Evolutionary conservation across 2,797 vertebrate species (phyloP).

Genomic region (Paedocypris micromegethes): DNA sequence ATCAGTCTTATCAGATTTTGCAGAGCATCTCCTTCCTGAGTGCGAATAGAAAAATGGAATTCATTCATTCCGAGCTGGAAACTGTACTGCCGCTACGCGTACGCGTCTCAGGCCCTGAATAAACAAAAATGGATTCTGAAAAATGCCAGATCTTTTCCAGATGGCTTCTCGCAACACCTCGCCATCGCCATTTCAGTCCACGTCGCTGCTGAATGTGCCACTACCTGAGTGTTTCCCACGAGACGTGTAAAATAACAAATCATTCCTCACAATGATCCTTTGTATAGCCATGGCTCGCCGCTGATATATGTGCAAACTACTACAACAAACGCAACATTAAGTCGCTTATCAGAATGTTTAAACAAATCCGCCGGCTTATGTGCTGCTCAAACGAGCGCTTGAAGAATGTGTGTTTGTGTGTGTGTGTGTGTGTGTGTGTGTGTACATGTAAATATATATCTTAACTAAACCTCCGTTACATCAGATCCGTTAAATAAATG

Average conservation of each 20-base stretch:
- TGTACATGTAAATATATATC: neutral
- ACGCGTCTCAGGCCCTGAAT: slow-evolving; percentile 43
- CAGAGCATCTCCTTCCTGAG: slow-evolving; percentile 45
- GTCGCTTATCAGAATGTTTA: slow-evolving; percentile 18
- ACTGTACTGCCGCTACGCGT: slow-evolving; percentile 38
- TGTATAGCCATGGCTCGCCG: slow-evolving; percentile 22
- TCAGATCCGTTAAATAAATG: too few relatives aligned
- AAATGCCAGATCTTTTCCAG: slow-evolving; percentile 50
- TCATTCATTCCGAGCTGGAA: slow-evolving; percentile 37
- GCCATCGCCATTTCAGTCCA: slow-evolving; percentile 32
- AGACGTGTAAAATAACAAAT: slow-evolving; percentile 46
- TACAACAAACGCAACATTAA: slow-evolving; percentile 24
- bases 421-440: slow-evolving; percentile 6
- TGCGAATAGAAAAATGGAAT: slow-evolving; percentile 49
- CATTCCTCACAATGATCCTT: slow-evolving; percentile 40
- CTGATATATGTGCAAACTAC: slow-evolving; percentile 24
- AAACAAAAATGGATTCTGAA: slow-evolving; percentile 52
- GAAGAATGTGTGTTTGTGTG: neutral
- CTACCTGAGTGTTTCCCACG: slow-evolving; percentile 1
- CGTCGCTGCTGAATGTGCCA: too few relatives aligned
- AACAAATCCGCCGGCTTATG: slow-evolving; percentile 15
- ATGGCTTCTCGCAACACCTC: slow-evolving; percentile 47
- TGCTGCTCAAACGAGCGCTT: slow-evolving; percentile 1
- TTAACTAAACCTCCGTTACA: too few relatives aligned
- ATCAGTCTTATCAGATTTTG: slow-evolving; percentile 72